phyloP scores from a whole-genome alignment of 2,113 vertebrate genomes.

The Arvicanthis niloticus region DNA sequence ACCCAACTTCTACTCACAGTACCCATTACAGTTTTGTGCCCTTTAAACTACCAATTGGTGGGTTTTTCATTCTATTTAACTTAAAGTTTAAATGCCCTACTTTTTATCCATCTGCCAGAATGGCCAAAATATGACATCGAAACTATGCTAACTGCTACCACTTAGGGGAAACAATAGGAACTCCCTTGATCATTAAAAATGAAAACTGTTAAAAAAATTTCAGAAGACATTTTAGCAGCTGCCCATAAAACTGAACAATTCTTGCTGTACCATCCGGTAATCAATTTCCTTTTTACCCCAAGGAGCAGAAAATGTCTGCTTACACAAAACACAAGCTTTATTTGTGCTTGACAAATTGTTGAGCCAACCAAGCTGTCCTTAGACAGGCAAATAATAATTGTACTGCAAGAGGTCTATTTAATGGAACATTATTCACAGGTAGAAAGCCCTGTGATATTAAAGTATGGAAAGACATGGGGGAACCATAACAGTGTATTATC shows the following conservation, averaged over 20 bases:
- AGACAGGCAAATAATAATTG: background rate
- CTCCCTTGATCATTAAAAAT: background rate
- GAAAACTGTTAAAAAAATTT: background rate
- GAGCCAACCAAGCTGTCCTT: background rate
- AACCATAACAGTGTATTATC: background rate
- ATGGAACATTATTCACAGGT: background rate
- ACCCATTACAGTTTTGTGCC: background rate
- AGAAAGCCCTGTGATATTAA: background rate
- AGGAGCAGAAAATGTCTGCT: background rate
- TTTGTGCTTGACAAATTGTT: background rate
- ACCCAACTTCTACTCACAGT: background rate
- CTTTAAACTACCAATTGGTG: background rate
- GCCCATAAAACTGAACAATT: background rate
- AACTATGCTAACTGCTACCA: background rate
- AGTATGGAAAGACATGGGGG: background rate
- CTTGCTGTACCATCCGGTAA: background rate
- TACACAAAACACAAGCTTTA: background rate
- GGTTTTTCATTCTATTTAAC: background rate
- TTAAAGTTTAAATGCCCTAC: background rate
- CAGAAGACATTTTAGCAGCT: background rate
- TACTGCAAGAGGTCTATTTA: too few relatives aligned
- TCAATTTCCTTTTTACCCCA: background rate
- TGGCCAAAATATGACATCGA: background rate
- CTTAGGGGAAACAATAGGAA: background rate
- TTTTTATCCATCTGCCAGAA: background rate